Conservation (phyloP, 1,140 invertebrate species). For the Pygmarrhopalites habei region DNA sequence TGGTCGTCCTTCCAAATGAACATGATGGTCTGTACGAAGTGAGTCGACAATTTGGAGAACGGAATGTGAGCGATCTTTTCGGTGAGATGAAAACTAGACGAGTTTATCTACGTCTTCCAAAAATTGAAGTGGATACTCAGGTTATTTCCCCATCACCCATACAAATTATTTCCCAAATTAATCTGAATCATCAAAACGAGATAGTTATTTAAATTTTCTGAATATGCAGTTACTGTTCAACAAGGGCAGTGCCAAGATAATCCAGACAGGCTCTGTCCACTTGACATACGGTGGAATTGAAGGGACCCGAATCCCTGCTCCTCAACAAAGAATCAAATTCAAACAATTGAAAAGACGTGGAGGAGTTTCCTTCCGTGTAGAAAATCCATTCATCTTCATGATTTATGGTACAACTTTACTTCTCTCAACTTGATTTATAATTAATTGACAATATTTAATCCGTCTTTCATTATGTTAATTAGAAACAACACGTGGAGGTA, state of each 20-base stretch:
- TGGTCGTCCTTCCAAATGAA: constrained; percentile 19
- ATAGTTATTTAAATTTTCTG: background rate
- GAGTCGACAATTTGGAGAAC: constrained; percentile 9
- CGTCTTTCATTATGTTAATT: too few species aligned
- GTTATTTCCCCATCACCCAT: constrained; percentile 12
- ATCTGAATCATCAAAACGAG: background rate
- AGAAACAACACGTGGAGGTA: constrained; percentile 11
- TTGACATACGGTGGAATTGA: constrained; percentile 29
- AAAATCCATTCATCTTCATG: constrained; percentile 32
- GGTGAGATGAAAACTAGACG: constrained; percentile 7
- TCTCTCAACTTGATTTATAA: too few species aligned
- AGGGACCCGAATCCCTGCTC: background rate
- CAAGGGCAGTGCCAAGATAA: constrained; percentile 20
- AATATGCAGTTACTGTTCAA: constrained; percentile 6
- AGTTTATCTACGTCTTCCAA: constrained; percentile 4
- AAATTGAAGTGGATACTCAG: constrained; percentile 31
- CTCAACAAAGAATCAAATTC: constrained; percentile 13
- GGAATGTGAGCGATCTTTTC: constrained; percentile 4
- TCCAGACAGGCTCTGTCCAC: constrained; percentile 24
- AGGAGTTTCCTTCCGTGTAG: constrained; percentile 27
- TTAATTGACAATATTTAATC: too few species aligned
- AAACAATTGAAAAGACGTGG: constrained; percentile 23
- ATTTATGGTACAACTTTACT: too few species aligned
- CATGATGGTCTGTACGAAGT: constrained; percentile 4
- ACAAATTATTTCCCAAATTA: background rate